Evolutionary conservation across 2,113 vertebrate species (phyloP), one percentile per base, ranked within the genome.

Genomic region (Scomber scombrus): DNA sequence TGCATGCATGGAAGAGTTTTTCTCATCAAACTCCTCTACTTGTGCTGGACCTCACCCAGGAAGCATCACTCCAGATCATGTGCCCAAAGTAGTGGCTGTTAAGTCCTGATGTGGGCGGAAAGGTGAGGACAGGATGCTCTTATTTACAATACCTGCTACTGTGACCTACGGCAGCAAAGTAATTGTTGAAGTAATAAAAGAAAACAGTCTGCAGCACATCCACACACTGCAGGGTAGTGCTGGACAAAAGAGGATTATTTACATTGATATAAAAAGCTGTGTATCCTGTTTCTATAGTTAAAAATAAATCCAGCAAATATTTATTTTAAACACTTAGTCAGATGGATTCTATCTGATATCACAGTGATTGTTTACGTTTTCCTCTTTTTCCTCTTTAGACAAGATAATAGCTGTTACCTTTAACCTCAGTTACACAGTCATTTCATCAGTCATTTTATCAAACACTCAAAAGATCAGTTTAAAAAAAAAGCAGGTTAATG

Each of bases 121-220:
- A 93, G 84, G 90, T 90, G 71, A 82, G 56, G 78, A 60, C 84
- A 94, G 92, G 91, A 88, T 93, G 89, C 84, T 88, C 84, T 85
- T 89, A 90, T 92, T 88, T 88, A 84, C 78, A 87, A 7, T 55
- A 23, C 58, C 76, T 83, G 69, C 83, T 81, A 76, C 80, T 55
- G 45, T 70, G 87, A 85, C 84, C 90, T 73, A 3, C 70, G 79
- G 57, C 63, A 68, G 67, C 54, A 51, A 58, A 58, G 57, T 66
- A 16, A 88, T 92, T 90, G 85, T 92, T 87, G 81, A 66, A 19
- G 58, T 77, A 78, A 85, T 90, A 85, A 88, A 93, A 88, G 80
- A 93, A 91, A 92, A 93, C 91, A 85, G 92, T 92, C 87, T 92
- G 81, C 76, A 40, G 75, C 84, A 91, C 90, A 92, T 95, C 91